Evolutionary conservation across 2,888 invertebrate species (phyloP).

Genomic region (Leptinotarsa tumamoca): DNA sequence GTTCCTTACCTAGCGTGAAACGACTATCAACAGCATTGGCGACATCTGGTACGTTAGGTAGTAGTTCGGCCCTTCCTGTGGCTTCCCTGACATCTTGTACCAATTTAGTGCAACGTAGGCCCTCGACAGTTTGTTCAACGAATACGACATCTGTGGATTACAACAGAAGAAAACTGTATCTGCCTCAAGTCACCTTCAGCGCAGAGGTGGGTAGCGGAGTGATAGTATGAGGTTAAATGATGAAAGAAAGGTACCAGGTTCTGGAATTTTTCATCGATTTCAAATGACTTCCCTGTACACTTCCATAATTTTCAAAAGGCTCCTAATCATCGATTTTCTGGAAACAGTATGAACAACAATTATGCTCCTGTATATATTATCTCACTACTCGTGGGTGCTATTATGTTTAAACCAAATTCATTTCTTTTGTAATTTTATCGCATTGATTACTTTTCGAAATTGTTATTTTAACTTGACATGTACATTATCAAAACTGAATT

Average conservation of each 20-base stretch:
- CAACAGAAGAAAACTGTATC: slow-evolving; percentile 74
- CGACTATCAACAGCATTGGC: slow-evolving; percentile 47
- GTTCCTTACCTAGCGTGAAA: slow-evolving; percentile 61
- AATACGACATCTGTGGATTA: slow-evolving; percentile 69
- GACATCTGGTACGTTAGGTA: slow-evolving; percentile 64
- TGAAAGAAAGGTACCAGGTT: too few relatives aligned
- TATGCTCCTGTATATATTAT: background rate
- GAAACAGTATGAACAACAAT: too few relatives aligned
- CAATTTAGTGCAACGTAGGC: slow-evolving; percentile 65
- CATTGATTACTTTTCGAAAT: background rate
- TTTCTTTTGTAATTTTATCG: background rate
- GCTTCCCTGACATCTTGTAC: slow-evolving; percentile 48
- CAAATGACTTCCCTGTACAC: too few relatives aligned
- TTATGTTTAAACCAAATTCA: background rate
- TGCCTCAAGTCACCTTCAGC: slow-evolving; percentile 88
- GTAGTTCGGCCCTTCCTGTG: slow-evolving; percentile 58
- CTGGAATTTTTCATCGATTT: too few relatives aligned
- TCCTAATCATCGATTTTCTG: too few relatives aligned
- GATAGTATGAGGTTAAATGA: slow-evolving; percentile 72
- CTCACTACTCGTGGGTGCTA: slow-evolving; percentile 10
- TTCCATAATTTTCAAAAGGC: too few relatives aligned
- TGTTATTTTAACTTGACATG: background rate
- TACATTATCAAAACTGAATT: too few relatives aligned
- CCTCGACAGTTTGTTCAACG: slow-evolving; percentile 79
- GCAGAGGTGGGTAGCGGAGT: slow-evolving; percentile 93